phyloP scores from a whole-genome alignment of 2,797 vertebrate genomes.

The Melanitta fusca region DNA sequence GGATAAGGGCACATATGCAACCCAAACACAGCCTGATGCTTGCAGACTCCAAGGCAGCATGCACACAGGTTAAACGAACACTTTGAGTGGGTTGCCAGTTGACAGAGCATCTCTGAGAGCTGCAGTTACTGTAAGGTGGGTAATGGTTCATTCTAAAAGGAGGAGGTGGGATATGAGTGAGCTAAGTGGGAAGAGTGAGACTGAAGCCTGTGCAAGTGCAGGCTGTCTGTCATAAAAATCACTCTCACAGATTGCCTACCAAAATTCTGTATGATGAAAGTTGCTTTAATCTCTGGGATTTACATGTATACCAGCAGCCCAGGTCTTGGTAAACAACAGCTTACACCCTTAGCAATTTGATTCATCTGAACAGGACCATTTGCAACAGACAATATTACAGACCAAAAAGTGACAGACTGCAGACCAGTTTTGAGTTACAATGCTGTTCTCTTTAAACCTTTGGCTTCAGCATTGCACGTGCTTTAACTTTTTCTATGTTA shows the following conservation, averaged over 20 bases:
- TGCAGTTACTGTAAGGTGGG: neutral
- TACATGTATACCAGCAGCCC: neutral
- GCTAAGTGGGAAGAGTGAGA: slow-evolving; percentile 60
- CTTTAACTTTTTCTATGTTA: neutral
- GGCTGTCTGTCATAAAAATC: slow-evolving; percentile 28
- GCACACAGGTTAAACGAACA: neutral
- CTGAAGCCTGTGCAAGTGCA: slow-evolving; percentile 29
- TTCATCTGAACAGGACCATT: neutral
- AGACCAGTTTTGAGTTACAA: neutral
- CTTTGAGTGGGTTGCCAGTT: neutral
- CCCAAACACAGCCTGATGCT: neutral
- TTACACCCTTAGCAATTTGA: neutral
- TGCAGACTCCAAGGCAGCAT: neutral
- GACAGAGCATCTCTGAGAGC: slow-evolving; percentile 5
- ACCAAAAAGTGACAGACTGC: neutral
- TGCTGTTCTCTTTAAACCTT: neutral
- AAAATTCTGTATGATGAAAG: neutral
- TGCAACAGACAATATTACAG: neutral
- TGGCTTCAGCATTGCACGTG: neutral
- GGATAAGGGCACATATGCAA: neutral
- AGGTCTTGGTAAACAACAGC: neutral
- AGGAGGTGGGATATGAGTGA: slow-evolving; percentile 17
- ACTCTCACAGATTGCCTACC: neutral
- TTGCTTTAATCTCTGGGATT: neutral
- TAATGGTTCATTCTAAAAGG: slow-evolving; percentile 33